Conservation (phyloP, 1,140 invertebrate genomes). For the Ridgeia piscesae region DNA sequence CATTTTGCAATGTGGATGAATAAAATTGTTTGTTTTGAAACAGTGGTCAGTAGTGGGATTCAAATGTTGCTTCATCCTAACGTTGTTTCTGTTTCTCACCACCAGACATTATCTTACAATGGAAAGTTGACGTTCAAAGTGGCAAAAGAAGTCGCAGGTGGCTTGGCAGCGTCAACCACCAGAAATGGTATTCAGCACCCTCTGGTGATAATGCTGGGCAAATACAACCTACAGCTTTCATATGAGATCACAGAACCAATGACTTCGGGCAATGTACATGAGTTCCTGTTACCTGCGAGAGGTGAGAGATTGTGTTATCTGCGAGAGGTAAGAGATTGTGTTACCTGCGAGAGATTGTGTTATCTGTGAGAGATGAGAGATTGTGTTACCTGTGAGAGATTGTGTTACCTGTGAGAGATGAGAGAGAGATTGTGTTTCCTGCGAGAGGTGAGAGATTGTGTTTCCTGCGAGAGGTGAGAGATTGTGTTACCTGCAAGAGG, state of each 20-base stretch:
- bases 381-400: too few species aligned
- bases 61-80: neutral
- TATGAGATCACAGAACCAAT: conserved; percentile 67
- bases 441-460: too few species aligned
- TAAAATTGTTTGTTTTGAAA: too few species aligned
- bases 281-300: neutral
- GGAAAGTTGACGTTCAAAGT: conserved; percentile 79
- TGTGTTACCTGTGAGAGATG: too few species aligned
- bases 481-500: too few species aligned
- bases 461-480: too few species aligned
- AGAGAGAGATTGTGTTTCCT: too few species aligned
- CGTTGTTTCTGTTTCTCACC: conserved; percentile 22
- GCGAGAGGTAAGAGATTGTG: too few species aligned
- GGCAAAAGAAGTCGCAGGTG: neutral
- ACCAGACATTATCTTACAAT: conserved; percentile 84
- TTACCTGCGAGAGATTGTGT: too few species aligned
- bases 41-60: too few species aligned
- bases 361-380: too few species aligned
- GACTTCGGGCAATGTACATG: neutral
- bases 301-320: conserved; percentile 7
- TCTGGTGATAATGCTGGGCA: conserved; percentile 81
- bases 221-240: conserved; percentile 74
- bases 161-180: conserved; percentile 47
- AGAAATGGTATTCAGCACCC: conserved; percentile 52
- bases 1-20: too few species aligned